A percentile compares a stretch with the other conserved stretches of the same genome.
phyloP scores from a whole-genome alignment of 2,113 vertebrate species.

The Varanus komodoensis region DNA sequence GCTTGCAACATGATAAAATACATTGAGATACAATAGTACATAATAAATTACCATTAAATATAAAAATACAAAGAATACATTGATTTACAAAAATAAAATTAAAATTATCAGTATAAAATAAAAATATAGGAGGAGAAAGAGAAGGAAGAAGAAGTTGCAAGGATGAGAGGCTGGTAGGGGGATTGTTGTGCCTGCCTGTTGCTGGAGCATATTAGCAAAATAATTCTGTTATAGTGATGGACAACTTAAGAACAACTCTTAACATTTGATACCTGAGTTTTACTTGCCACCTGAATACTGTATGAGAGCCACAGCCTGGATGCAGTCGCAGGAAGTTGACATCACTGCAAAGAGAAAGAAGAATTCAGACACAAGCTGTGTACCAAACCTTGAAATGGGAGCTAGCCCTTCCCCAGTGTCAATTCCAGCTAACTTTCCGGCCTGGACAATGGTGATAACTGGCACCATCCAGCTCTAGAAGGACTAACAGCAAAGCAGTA shows the following conservation, averaged over 20 bases:
- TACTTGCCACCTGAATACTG: constrained; percentile 97
- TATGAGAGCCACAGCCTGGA: constrained; percentile 89
- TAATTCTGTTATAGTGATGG: not conserved
- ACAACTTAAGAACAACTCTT: not conserved
- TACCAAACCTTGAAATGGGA: not conserved
- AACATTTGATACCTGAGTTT: constrained; percentile 89
- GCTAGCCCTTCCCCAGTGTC: not conserved
- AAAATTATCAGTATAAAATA: no score
- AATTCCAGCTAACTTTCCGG: not conserved
- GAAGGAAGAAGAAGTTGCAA: no score
- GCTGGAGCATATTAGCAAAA: not conserved
- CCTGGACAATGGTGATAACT: not conserved
- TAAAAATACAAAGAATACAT: no score
- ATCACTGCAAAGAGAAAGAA: constrained; percentile 79
- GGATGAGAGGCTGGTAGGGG: not conserved
- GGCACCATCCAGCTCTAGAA: not conserved
- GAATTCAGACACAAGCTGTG: not conserved
- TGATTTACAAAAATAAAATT: no score
- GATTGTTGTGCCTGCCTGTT: not conserved
- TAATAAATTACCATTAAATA: no score
- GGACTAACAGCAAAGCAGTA: not conserved
- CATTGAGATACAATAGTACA: no score
- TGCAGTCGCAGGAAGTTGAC: constrained; percentile 90
- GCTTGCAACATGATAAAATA: no score
- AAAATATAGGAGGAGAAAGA: no score